Evolutionary conservation across 2,113 vertebrate genomes (phyloP).

Genomic region (Catharus minimus): DNA sequence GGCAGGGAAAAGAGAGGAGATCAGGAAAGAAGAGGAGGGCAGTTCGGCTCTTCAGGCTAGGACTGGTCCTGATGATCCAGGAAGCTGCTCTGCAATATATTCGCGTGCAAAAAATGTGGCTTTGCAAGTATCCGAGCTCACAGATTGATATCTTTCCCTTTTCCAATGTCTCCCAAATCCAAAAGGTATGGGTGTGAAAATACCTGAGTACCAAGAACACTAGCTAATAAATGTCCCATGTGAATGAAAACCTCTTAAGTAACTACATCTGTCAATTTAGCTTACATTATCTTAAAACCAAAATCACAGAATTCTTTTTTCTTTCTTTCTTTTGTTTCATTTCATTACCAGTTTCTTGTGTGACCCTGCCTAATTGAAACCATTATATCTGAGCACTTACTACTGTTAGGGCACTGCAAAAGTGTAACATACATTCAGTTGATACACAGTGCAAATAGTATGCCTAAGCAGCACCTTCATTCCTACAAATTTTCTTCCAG

Average conservation of each 20-base stretch:
- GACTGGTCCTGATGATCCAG: not conserved
- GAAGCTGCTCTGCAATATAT: not conserved
- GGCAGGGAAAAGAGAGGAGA: not conserved
- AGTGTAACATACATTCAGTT: not conserved
- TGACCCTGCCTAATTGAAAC: not conserved
- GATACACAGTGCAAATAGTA: not conserved
- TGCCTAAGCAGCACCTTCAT: not conserved
- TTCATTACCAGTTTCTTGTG: not conserved
- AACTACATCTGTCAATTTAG: not conserved
- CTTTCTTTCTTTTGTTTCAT: not conserved
- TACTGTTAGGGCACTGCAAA: not conserved
- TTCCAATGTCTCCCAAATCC: not conserved
- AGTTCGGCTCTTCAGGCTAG: not conserved
- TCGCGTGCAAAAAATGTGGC: not conserved
- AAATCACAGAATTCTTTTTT: not conserved
- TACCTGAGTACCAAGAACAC: not conserved
- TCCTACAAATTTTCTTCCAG: not conserved
- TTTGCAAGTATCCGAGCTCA: not conserved
- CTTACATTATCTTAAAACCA: not conserved
- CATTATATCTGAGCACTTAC: not conserved
- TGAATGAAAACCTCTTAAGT: not conserved
- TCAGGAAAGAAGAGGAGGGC: not conserved
- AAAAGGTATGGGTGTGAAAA: not conserved
- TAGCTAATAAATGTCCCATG: not conserved
- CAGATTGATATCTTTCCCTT: not conserved